Conservation (phyloP, 2,113 vertebrate genomes). For the Anser brachyrhynchus region DNA sequence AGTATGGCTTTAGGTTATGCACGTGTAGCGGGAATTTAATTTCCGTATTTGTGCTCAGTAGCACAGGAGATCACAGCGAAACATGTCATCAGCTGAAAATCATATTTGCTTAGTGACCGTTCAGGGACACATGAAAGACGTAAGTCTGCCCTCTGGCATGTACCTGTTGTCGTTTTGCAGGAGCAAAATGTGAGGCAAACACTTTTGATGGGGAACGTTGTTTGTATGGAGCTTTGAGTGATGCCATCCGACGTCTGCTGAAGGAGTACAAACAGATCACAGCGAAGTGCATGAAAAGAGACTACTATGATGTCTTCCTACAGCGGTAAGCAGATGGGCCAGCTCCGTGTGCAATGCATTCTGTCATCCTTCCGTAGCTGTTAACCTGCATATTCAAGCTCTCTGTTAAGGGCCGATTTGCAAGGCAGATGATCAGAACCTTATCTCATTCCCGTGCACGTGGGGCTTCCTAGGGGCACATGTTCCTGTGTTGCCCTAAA, state of each 20-base stretch:
- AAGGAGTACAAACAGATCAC: conserved; percentile 95
- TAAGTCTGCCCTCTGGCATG: background rate
- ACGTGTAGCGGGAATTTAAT: background rate
- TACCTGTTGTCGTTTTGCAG: conserved; percentile 63
- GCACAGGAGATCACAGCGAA: background rate
- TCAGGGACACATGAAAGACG: background rate
- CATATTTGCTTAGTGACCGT: rapidly evolving
- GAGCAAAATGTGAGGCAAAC: conserved; percentile 95
- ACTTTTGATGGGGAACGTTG: conserved; percentile 96
- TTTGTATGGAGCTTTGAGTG: conserved; percentile 90
- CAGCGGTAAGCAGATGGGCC: conserved; percentile 80
- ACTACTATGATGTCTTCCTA: conserved; percentile 91
- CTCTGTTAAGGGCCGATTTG: background rate
- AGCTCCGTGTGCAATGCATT: background rate
- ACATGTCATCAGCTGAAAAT: background rate
- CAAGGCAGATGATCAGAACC: background rate
- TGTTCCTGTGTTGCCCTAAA: background rate
- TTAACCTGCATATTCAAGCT: background rate
- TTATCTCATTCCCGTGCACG: background rate
- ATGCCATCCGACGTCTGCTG: conserved; percentile 87
- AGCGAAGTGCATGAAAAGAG: conserved; percentile 86
- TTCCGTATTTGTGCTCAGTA: background rate
- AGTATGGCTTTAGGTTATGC: background rate
- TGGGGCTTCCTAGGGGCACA: background rate
- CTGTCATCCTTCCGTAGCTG: background rate